Evolutionary conservation across 1,140 invertebrate genomes (phyloP).

Genomic region (Apis mellifera): DNA sequence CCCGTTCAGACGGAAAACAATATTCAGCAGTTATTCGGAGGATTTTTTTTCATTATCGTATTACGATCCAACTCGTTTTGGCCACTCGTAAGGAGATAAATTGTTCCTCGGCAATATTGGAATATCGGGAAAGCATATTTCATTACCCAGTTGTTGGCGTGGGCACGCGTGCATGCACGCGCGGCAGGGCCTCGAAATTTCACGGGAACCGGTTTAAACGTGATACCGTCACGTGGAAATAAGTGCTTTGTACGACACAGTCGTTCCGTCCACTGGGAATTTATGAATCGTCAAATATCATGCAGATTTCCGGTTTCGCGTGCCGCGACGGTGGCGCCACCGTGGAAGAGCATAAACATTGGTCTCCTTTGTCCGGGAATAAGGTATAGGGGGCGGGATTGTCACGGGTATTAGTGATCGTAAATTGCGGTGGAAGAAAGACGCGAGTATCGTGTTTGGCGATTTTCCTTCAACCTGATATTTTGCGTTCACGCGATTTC

Average conservation of each 20-base stretch:
- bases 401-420: not conserved
- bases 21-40: constrained; percentile 48
- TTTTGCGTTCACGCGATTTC: not conserved
- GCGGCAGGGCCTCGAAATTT: constrained; percentile 51
- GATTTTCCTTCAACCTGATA: too few species aligned
- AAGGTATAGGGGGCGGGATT: not conserved
- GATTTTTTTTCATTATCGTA: constrained; percentile 70
- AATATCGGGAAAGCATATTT: constrained; percentile 77
- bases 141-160: constrained; percentile 58
- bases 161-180: constrained; percentile 38
- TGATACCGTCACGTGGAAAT: constrained; percentile 61
- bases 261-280: constrained; percentile 43
- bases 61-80: constrained; percentile 36
- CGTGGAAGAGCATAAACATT: not conserved
- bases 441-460: not conserved
- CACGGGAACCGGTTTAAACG: constrained; percentile 56
- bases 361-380: not conserved
- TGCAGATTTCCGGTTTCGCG: constrained; percentile 50
- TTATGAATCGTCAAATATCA: constrained; percentile 65
- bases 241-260: constrained; percentile 59
- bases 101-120: constrained; percentile 72
- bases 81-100: constrained; percentile 70
- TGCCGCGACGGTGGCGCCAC: not conserved
- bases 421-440: not conserved
- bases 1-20: constrained; percentile 47